Evolutionary conservation across 2,888 invertebrate genomes (phyloP).

Genomic region (Lissocephala sabroskyi): DNA sequence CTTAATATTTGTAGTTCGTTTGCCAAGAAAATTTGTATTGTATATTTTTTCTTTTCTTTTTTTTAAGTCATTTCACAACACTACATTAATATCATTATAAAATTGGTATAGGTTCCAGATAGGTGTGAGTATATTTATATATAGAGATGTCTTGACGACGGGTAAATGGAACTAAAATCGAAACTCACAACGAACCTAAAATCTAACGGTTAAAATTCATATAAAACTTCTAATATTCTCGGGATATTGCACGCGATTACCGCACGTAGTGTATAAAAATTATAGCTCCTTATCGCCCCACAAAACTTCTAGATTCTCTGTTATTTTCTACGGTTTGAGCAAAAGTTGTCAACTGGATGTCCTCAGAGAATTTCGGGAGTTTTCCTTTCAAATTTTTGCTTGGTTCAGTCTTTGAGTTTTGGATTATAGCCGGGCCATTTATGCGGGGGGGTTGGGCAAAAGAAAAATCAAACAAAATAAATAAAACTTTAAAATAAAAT

Average conservation of each 20-base stretch:
- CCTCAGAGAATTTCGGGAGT: too few species aligned
- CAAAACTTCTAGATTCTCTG: slow-evolving; percentile 25
- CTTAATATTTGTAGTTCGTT: slow-evolving; percentile 64
- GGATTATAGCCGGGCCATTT: slow-evolving; percentile 15
- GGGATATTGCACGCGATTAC: too few species aligned
- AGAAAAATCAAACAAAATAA: slow-evolving; percentile 11
- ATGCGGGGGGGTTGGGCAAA: neutral
- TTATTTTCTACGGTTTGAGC: slow-evolving; percentile 41
- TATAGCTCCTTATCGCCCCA: too few species aligned
- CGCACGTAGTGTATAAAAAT: too few species aligned
- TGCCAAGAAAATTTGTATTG: slow-evolving; percentile 54
- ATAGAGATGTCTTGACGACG: too few species aligned
- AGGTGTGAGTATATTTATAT: neutral
- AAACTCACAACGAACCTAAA: too few species aligned
- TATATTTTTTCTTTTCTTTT: slow-evolving; percentile 17
- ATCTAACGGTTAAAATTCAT: too few species aligned
- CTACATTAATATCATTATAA: slow-evolving; percentile 67
- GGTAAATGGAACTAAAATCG: too few species aligned
- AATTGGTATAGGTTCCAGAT: slow-evolving; percentile 42
- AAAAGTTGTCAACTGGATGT: too few species aligned
- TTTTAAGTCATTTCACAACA: slow-evolving; percentile 58
- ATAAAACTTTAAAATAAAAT: slow-evolving; percentile 24
- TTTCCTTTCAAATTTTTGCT: slow-evolving; percentile 33
- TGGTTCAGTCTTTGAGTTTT: slow-evolving; percentile 41
- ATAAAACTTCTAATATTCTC: too few species aligned